Percentiles rank a stretch among this genome's conserved stretches.
These are phyloP conservation scores for Eulimnadia texana DNA, from an alignment of 1,140 invertebrate species.

Conservation along the genomic window DNA sequence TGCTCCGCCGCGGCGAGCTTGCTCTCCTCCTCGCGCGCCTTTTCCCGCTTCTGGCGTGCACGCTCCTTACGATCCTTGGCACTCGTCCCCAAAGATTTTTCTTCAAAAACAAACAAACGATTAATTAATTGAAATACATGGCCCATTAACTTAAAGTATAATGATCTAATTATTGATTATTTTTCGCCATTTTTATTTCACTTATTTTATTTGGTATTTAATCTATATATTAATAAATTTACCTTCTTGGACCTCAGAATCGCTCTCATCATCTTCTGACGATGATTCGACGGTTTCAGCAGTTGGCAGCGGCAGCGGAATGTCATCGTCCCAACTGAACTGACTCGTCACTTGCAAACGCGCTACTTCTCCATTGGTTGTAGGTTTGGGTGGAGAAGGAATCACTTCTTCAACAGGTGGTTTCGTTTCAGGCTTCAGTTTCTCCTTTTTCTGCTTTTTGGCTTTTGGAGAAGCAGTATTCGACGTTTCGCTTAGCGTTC, in stretches of 20 bases:
- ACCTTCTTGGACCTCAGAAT: background rate
- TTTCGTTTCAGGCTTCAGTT: background rate
- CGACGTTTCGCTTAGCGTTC: background rate
- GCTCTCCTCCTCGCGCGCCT: slow-evolving; percentile 36
- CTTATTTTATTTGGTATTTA: too few relatives aligned
- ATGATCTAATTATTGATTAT: too few relatives aligned
- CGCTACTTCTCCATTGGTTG: background rate
- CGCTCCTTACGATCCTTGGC: slow-evolving; percentile 3
- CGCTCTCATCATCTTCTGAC: background rate
- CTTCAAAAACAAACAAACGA: too few relatives aligned
- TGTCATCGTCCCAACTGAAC: slow-evolving; percentile 9
- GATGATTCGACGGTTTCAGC: background rate
- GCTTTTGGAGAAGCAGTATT: background rate
- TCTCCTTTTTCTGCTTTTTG: slow-evolving; percentile 1
- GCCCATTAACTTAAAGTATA: too few relatives aligned
- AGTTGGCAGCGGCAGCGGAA: background rate
- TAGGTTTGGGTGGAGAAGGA: slow-evolving; percentile 1
- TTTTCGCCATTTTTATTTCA: too few relatives aligned
- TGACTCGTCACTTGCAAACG: background rate
- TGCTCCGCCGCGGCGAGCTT: slow-evolving; percentile 49
- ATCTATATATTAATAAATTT: background rate
- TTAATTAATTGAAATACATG: too few relatives aligned
- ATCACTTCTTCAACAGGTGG: background rate
- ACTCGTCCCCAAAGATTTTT: background rate
- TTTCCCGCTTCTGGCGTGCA: background rate